Base-by-base conservation (phyloP, 2,888 invertebrate genomes). In the Orgyia antiqua region DNA sequence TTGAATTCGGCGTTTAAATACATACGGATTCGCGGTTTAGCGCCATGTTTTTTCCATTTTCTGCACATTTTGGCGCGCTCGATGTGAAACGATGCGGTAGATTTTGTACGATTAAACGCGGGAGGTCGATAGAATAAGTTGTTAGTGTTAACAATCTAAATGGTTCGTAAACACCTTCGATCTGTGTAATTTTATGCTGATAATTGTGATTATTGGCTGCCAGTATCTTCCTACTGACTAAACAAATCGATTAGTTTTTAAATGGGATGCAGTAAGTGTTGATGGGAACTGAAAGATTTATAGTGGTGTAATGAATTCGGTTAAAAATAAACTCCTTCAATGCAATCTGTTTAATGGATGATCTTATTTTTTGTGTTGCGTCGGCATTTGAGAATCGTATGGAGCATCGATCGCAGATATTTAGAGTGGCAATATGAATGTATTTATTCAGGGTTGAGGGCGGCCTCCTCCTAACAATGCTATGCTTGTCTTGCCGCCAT, bases 41-140 rank as follows among this genome's bases (percentile, higher is more conserved):
- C 86, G 84, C 84, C 84, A 83, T 84, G 82, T 84, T 84, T 86
- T 83, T 82, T 83, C 80, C 72, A 74, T 82, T 86, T 83, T 83
- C 79, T 78, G 75, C 70, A 72, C 80, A 80, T 83, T 82, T 79
- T 70, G 68, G 68, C 67, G 73, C 70, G 71, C 54, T 52, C 65
- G 67, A 71, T 69, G 74, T 68, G 72, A 63, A 58, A 63, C 65
- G 63, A 65, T 67, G 71, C 66, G 67, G 73, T 70, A 72, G 82
- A 83, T 82, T 82, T 77, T 73, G 76, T 55, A 53, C 76, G 80
- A 80, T 78, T 78, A 75, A 70, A 65, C 70, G 67, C 66, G 60
- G 80, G 70, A 68, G 79, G 74, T 76, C 74, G 68, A 60, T 68
- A 64, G 73, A 83, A 71, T 82, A 77, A 84, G 83, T 79, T 80